Evolutionary conservation across 2,797 vertebrate species (phyloP), one percentile per base, ranked within the genome.

Genomic region (Caiman crocodilus): DNA sequence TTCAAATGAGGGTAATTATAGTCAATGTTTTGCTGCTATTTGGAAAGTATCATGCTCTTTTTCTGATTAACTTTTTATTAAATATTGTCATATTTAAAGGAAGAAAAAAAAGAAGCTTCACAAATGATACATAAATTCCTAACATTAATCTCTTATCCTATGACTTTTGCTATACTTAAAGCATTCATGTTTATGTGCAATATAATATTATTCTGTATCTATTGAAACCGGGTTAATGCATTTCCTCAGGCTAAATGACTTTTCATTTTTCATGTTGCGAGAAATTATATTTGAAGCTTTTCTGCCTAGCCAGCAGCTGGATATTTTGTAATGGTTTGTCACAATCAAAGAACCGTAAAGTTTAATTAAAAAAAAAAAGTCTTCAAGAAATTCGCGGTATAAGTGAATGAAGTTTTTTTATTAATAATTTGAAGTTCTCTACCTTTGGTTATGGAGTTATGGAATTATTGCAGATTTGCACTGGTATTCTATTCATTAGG

Each of bases 221-320:
- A 71, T 5, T 23, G 23, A 14, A 75, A 85, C 18, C n/a, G 85
- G 13, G 32, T 87, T 90, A 79, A 79, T 56, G 42, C 42, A 81
- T 75, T 87, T 88, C 59, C 50, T 83, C 75, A 79, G 17, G 5
- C 21, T 73, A 92, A 84, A 76, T 56, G 3, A 57, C n/a, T 82
- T 92, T 90, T 90, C 30, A 32, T 28, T 73, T 92, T 63, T 81
- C 63, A 86, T 64, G 28, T 83, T 79, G 90, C 80, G 71, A 86
- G 56, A 86, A 87, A 50, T 55, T 58, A 71, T 65, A 86, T 71
- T 55, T 42, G 78, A 92, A 92, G 76, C 63, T 25, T 85, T 90
- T 76, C n/a, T 79, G 15, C 32, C 17, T 61, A 23, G 16, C 25
- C 71, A 69, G 79, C 85, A 93, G 76, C 56, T 25, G 69, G 77